Percentiles rank a stretch among this genome's conserved stretches.
phyloP scores from a whole-genome alignment of 2,113 vertebrate species.

The Chunga burmeisteri region DNA sequence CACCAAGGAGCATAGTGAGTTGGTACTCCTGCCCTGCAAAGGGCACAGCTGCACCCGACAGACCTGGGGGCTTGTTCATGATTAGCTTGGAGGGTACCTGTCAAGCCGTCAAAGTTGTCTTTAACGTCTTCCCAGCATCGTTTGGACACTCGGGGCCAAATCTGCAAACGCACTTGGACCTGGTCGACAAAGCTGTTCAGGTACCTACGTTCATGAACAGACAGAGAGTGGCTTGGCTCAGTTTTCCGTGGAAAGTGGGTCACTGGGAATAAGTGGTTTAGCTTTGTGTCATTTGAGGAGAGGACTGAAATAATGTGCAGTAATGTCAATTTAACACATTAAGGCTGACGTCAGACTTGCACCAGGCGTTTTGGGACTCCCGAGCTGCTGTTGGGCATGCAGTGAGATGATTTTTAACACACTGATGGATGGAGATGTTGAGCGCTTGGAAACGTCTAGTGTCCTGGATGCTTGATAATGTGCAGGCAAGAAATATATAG shows the following conservation, averaged over 20 bases:
- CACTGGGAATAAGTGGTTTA: conserved; percentile 5
- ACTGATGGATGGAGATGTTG: not conserved
- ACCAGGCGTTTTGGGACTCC: rapidly evolving
- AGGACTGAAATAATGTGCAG: not conserved
- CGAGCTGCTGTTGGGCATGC: rapidly evolving
- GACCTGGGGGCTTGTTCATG: not conserved
- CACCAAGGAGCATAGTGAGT: rapidly evolving
- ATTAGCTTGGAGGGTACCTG: not conserved
- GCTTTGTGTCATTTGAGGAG: not conserved
- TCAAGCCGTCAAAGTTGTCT: rapidly evolving
- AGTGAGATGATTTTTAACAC: rapidly evolving
- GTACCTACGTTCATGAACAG: not conserved
- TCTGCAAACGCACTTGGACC: not conserved
- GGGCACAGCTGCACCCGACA: not conserved
- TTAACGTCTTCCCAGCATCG: rapidly evolving
- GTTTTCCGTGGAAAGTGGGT: not conserved
- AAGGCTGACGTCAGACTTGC: not conserved
- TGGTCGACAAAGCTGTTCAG: not conserved
- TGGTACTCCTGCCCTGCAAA: not conserved
- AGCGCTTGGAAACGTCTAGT: not conserved
- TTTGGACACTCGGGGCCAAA: not conserved
- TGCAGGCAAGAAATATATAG: not conserved
- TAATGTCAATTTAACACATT: rapidly evolving
- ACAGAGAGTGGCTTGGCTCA: not conserved
- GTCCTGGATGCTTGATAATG: not conserved